Evolutionary conservation across 2,888 invertebrate genomes (phyloP).

Genomic region (Drosophila anomalata): DNA sequence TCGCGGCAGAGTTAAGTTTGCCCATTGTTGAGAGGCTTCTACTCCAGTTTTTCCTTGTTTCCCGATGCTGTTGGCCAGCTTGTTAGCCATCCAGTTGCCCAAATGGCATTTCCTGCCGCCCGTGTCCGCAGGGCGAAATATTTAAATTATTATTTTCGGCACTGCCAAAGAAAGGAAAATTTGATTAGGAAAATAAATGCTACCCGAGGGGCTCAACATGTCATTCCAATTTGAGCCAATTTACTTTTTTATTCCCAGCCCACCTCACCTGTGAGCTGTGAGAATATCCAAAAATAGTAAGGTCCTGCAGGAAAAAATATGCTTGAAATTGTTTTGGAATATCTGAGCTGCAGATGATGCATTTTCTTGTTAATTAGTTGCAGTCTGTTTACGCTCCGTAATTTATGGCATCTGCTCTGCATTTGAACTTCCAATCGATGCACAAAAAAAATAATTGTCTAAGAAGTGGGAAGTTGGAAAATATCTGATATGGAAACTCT

Average conservation of each 20-base stretch:
- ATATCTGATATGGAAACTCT: too few relatives aligned
- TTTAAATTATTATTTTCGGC: constrained; percentile 70
- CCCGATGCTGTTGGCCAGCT: constrained; percentile 46
- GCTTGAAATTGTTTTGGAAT: constrained; percentile 18
- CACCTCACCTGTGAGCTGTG: constrained; percentile 33
- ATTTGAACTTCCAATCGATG: not conserved
- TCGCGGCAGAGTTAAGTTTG: constrained; percentile 68
- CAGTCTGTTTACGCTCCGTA: constrained; percentile 68
- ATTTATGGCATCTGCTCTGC: constrained; percentile 64
- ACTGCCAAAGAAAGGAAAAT: constrained; percentile 59
- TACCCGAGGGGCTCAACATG: constrained; percentile 44
- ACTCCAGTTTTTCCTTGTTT: constrained; percentile 45
- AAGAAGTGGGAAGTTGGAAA: not conserved
- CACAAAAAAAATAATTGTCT: not conserved
- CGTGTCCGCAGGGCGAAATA: constrained; percentile 52
- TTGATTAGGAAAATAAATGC: constrained; percentile 69
- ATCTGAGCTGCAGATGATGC: constrained; percentile 34
- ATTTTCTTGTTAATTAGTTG: constrained; percentile 74
- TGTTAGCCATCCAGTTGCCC: constrained; percentile 68
- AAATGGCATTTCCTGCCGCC: constrained; percentile 71
- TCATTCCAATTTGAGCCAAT: constrained; percentile 40
- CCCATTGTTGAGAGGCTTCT: constrained; percentile 35
- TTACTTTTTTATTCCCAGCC: constrained; percentile 7
- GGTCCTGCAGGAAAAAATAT: not conserved
- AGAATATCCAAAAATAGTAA: constrained; percentile 14